Percentiles rank a stretch among this genome's conserved stretches.
phyloP scores from a whole-genome alignment of 2,888 invertebrate genomes.

The Drosophila infuscata region DNA sequence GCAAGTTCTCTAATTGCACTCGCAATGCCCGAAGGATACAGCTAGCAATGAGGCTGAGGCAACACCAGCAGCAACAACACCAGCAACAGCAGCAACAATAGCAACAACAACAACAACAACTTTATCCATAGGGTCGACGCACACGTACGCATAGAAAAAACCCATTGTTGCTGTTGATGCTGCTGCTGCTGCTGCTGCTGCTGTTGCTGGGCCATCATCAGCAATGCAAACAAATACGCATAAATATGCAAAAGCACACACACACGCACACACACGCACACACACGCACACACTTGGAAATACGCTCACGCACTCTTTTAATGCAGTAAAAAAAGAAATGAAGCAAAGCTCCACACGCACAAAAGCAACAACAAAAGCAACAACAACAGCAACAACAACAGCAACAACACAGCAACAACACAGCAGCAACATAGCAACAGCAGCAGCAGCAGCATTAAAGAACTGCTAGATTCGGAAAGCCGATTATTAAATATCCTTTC shows the following conservation, averaged over 20 bases:
- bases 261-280: constrained; percentile 20
- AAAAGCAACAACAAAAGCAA: constrained; percentile 30
- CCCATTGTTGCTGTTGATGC: constrained; percentile 5
- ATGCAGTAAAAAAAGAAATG: constrained; percentile 47
- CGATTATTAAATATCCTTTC: neutral
- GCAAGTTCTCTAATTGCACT: constrained; percentile 76
- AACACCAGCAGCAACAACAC: constrained; percentile 32
- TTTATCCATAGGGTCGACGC: constrained; percentile 26
- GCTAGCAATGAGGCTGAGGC: constrained; percentile 14
- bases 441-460: constrained; percentile 9
- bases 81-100: constrained; percentile 13
- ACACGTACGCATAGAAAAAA: constrained; percentile 66
- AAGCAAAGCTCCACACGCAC: constrained; percentile 53
- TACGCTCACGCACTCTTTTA: constrained; percentile 58
- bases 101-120: constrained; percentile 29
- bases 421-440: constrained; percentile 14
- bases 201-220: constrained; percentile 74
- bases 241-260: constrained; percentile 75
- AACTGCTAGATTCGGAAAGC: neutral
- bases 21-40: constrained; percentile 52
- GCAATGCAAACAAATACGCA: constrained; percentile 82
- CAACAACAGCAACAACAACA: constrained; percentile 27
- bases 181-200: constrained; percentile 30
- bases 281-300: constrained; percentile 29
- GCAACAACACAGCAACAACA: constrained; percentile 30